Conservation (phyloP, 2,888 invertebrate species). For the Heliconius hortense region DNA sequence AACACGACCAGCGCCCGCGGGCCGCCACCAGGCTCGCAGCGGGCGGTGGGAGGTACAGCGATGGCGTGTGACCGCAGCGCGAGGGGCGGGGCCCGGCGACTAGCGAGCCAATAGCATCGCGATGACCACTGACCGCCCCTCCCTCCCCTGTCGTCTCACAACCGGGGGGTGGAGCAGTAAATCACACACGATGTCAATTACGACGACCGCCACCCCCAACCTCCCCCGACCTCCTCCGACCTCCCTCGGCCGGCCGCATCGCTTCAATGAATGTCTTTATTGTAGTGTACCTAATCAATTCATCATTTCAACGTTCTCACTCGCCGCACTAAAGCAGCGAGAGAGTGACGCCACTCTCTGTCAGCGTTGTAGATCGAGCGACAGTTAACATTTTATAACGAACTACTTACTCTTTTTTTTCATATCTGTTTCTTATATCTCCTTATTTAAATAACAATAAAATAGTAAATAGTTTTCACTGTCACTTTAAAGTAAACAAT, state of each 20-base stretch:
- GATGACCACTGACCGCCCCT: constrained; percentile 48
- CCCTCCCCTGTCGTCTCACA: neutral
- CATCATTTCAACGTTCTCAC: too few relatives aligned
- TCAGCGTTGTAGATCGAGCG: too few relatives aligned
- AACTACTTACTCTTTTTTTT: too few relatives aligned
- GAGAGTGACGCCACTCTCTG: neutral
- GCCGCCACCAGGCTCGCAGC: constrained; percentile 39
- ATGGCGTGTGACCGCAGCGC: constrained; percentile 34
- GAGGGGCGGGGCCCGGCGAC: constrained; percentile 40
- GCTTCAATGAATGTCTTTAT: constrained; percentile 41
- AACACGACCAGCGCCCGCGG: neutral
- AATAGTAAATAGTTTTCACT: too few relatives aligned
- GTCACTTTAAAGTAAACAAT: too few relatives aligned
- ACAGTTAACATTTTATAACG: too few relatives aligned
- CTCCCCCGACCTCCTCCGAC: constrained; percentile 37
- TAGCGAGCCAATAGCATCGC: constrained; percentile 53
- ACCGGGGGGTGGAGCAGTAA: constrained; percentile 44
- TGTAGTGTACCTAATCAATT: constrained; percentile 35
- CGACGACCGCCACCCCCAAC: constrained; percentile 40
- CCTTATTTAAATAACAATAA: too few relatives aligned
- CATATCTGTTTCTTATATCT: too few relatives aligned
- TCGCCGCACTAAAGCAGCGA: too few relatives aligned
- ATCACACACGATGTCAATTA: constrained; percentile 49
- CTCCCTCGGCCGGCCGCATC: constrained; percentile 41
- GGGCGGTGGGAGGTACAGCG: constrained; percentile 29